Conservation (phyloP, 2,888 invertebrate genomes). For the Agriopis aurantiaria region DNA sequence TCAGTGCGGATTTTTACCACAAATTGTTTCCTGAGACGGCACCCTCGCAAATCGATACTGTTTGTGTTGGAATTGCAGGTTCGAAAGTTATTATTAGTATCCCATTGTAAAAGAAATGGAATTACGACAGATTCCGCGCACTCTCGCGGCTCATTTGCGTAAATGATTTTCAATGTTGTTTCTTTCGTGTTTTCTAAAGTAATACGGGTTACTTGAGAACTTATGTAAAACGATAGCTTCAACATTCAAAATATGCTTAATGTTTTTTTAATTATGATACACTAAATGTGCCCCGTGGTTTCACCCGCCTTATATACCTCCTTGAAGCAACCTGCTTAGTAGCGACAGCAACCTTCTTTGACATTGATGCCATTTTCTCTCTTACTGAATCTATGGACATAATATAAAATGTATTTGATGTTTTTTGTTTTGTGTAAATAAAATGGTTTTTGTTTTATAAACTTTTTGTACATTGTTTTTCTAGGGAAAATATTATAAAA, state of each 20-base stretch:
- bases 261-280: not conserved
- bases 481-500: no score
- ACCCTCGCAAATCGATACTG: conserved; percentile 76
- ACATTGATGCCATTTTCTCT: no score
- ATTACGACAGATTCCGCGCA: conserved; percentile 64
- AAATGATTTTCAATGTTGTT: conserved; percentile 52
- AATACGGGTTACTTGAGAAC: not conserved
- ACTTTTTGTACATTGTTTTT: no score
- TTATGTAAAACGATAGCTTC: not conserved
- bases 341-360: no score
- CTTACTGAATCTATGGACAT: no score
- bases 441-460: no score
- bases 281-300: no score
- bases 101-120: conserved; percentile 67
- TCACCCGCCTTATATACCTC: no score
- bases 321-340: no score
- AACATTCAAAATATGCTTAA: not conserved
- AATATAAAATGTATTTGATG: no score
- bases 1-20: conserved; percentile 78
- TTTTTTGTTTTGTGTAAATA: no score
- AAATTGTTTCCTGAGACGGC: conserved; percentile 75
- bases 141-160: conserved; percentile 58
- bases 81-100: conserved; percentile 72
- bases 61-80: conserved; percentile 70
- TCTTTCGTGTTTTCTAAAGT: conserved; percentile 8